Evolutionary conservation across 1,140 invertebrate genomes (phyloP).

Genomic region (Heliothis subflexa): DNA sequence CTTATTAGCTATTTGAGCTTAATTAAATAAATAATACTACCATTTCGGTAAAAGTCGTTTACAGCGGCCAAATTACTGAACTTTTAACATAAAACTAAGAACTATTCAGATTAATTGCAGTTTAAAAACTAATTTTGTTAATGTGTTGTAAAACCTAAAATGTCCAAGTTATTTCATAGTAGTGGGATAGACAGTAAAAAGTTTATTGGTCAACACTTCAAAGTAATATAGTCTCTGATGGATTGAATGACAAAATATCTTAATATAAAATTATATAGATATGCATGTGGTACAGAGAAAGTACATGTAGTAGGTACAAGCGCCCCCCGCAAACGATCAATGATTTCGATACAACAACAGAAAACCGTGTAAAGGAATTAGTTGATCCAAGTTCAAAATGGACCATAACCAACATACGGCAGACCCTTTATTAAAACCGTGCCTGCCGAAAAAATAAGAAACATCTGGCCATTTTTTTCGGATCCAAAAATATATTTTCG

Average conservation of each 20-base stretch:
- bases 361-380: no score
- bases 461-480: background rate
- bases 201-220: background rate
- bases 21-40: constrained; percentile 24
- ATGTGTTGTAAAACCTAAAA: background rate
- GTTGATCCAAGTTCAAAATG: background rate
- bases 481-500: constrained; percentile 4
- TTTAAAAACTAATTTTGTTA: background rate
- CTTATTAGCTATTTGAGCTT: constrained; percentile 31
- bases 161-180: background rate
- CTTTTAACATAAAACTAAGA: constrained; percentile 54
- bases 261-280: no score
- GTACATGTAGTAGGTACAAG: no score
- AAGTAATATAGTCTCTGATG: background rate
- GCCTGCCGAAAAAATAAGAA: background rate
- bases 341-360: no score
- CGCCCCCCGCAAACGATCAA: background rate
- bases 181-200: background rate
- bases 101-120: constrained; percentile 10
- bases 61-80: constrained; percentile 25
- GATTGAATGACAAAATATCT: no score
- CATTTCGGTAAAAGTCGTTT: background rate
- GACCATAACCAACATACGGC: background rate
- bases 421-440: background rate
- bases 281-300: no score